Evolutionary conservation across 2,113 vertebrate species (phyloP), one percentile per base, ranked within the genome.

Genomic region (Rhipidura dahli): DNA sequence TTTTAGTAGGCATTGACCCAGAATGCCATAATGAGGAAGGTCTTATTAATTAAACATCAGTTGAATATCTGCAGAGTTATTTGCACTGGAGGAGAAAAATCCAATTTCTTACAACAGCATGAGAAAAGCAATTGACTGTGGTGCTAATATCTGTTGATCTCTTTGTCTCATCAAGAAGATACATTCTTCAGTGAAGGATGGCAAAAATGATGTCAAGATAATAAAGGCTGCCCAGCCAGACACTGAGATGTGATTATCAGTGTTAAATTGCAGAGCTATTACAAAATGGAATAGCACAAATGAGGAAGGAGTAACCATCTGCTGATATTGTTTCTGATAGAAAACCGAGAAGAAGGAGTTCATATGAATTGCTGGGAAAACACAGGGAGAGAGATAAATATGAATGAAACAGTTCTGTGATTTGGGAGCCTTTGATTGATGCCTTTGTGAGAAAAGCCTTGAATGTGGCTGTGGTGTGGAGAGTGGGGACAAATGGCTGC

Each of bases 21-120:
- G 26, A 85, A 69, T 3, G 1, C 23, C 31, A 45, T 65, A 30
- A 51, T 83, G n/a, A 14, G 8, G 33, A 87, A 84, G 30, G 18
- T 42, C 51, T 84, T 78, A 75, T 89, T 91, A 88, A 85, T 83
- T 83, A 88, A 93, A 89, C 11, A 70, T 81, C 15, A 19, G 15
- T 11, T 93, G 60, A 66, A 63, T 90, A 82, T 47, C 57, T 40
- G 15, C 22, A 39, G 53, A 70, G 24, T 65, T 89, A 47, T 89
- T 89, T 92, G 15, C 68, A 70, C 20, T 45, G 42, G 37, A 73
- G 60, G n/a, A 89, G 54, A 88, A 82, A 85, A 71, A 83, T 85
- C 17, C 37, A 56, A 19, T 90, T 92, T 89, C 61, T 92, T 51
- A 42, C 49, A 87, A 31, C 35, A 76, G 49, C 26, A 30, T 83